Base-by-base conservation (phyloP, 2,797 vertebrate species). In the Pipistrellus pipistrellus region DNA sequence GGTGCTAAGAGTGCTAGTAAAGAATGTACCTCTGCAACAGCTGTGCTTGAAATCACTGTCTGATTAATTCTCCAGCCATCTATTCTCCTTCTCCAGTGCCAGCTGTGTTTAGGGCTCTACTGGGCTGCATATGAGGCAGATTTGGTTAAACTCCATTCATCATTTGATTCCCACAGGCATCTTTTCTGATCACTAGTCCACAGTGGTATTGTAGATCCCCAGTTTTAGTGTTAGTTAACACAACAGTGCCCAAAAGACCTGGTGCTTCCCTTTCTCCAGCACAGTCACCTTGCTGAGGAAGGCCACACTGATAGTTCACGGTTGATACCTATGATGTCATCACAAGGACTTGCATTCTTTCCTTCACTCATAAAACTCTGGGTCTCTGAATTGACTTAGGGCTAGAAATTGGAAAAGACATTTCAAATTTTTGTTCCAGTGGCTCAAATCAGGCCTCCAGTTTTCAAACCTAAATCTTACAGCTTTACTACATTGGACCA, bases 311-410 rank as follows among this genome's bases (percentile, higher is more conserved):
- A 81, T 71, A 80, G 18, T 80, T 85, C 76, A 41, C 11, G 46
- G n/a, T 71, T 84, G 7, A 25, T 27, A 30, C 71, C 30, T 95
- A 18, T 51, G 66, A 64, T 80, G 46, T 71, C 71, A 80, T 73
- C 57, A 3, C 21, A 44, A 75, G 68, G 20, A 71, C 21, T 13
- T 85, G 4, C 14, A n/a, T 9, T 94, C 32, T 66, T 30, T 14
- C 3, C 13, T 85, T 85, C 68, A 20, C n/a, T 96, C 57, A 90
- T 6, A 92, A 83, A 85, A 76, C 41, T 4, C 35, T 57, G 17
- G 2, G 5, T 64, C 73, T 82, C n/a, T 46, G 3, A 81, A 15
- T 71, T 46, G 46, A 85, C 32, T 46, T 46, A 25, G 6, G 46
- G 72, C 25, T 51, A 71, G 68, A 87, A 85, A 69, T 82, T 88